Evolutionary conservation across 1,140 invertebrate species (phyloP), one percentile per base, ranked within the genome.

Genomic region (Pseudoatta argentina): DNA sequence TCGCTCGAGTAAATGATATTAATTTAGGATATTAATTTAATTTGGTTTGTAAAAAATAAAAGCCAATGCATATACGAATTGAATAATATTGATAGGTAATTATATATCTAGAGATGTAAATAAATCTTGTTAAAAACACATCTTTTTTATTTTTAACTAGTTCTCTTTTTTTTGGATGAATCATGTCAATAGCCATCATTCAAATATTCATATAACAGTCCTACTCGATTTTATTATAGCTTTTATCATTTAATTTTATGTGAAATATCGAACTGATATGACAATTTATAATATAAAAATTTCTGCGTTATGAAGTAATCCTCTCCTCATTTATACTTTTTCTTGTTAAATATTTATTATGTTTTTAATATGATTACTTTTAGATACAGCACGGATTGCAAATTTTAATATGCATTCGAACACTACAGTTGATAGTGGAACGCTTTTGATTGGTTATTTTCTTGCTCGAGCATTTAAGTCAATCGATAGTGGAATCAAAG

Each of bases 401-500:
- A 71, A 78, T 86, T 64, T 66, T 64, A 34, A 34, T 6, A 78
- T 27, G 16, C 39, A 48, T 21, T 64, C 27, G 12, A 18, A 78
- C n/a, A 53, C 39, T 30, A 34, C 10, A 59, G 0, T 24, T n/a
- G 59, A 64, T 64, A 85, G 12, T 24, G 30, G 48, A 66, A 78
- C 34, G 51, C 59, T 85, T 55, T 79, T 85, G 21, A 59, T 78
- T 16, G 14, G 14, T 85, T 24, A 61, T 30, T 61, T 39, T 79
- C 30, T 66, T 24, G 24, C 44, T 44, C 63, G 51, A 30, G 39
- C 34, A 44, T 67, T 79, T 67, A 67, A 66, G 30, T 51, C 73
- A 79, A 86, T 82, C 67, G 67, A 82, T 48, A 73, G 24, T 30
- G 67, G 78, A 82, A 81, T 86, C 39, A 81, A 59, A 85, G 77